These are phyloP conservation scores for Chelonus formosanus DNA, from an alignment of 2,888 invertebrate genomes.

Conservation along the genomic window DNA sequence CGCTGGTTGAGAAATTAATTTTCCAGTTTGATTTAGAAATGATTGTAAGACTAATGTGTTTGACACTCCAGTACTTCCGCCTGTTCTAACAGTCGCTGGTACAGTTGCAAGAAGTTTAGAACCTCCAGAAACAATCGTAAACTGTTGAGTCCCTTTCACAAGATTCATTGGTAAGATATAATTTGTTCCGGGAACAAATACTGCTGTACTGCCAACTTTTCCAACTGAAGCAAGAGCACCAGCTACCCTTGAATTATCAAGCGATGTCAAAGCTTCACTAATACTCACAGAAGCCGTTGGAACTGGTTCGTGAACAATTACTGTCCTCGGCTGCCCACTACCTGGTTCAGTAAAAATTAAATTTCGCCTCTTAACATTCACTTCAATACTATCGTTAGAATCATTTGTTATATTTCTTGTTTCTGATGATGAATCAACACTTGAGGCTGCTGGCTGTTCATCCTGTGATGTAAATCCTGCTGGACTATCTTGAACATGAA, in stretches of 20 bases:
- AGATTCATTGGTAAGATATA: constrained; percentile 77
- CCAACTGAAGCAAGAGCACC: constrained; percentile 64
- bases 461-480: constrained; percentile 61
- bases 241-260: no score
- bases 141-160: constrained; percentile 77
- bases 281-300: constrained; percentile 62
- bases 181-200: constrained; percentile 75
- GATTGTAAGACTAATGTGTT: constrained; percentile 75
- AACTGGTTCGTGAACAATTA: constrained; percentile 61
- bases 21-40: constrained; percentile 72
- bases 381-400: constrained; percentile 56
- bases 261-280: constrained; percentile 71
- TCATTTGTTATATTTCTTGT: constrained; percentile 57
- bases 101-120: constrained; percentile 68
- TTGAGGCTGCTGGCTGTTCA: constrained; percentile 45
- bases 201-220: constrained; percentile 72
- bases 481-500: constrained; percentile 63
- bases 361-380: constrained; percentile 55
- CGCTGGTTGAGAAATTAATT: constrained; percentile 56
- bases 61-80: constrained; percentile 65
- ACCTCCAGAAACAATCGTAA: constrained; percentile 77
- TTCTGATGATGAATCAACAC: constrained; percentile 51
- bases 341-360: constrained; percentile 59
- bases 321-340: constrained; percentile 55
- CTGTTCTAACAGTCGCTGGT: constrained; percentile 52